phyloP scores from a whole-genome alignment of 1,140 invertebrate species.

The Pogonus chalceus region DNA sequence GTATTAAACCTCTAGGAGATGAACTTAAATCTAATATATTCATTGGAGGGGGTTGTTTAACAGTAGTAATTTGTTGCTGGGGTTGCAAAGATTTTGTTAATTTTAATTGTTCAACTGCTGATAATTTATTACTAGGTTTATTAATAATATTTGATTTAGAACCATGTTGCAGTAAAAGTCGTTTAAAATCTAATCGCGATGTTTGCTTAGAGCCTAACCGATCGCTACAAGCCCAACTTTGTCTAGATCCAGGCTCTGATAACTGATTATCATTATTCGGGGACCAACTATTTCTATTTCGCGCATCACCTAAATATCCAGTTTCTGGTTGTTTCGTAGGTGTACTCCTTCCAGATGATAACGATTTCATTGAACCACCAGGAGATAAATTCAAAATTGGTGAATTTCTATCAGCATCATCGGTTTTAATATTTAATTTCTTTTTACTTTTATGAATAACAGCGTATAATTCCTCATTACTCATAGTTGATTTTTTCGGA shows the following conservation, averaged over 20 bases:
- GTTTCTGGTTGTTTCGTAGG: constrained; percentile 42
- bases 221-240: constrained; percentile 40
- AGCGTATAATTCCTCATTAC: constrained; percentile 64
- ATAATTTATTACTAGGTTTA: constrained; percentile 47
- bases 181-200: constrained; percentile 70
- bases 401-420: constrained; percentile 40
- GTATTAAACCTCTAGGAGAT: constrained; percentile 52
- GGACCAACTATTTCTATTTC: constrained; percentile 39
- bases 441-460: constrained; percentile 70
- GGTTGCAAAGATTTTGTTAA: constrained; percentile 50
- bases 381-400: constrained; percentile 43
- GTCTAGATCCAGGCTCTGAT: constrained; percentile 24
- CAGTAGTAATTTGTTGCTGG: constrained; percentile 27
- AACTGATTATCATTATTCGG: constrained; percentile 37
- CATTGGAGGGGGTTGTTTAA: constrained; percentile 35
- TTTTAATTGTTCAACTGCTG: constrained; percentile 74
- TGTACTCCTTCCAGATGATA: constrained; percentile 33
- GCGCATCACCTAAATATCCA: constrained; percentile 43
- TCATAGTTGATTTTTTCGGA: constrained; percentile 60
- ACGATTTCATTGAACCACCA: constrained; percentile 39
- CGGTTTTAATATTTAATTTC: constrained; percentile 56
- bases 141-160: constrained; percentile 44
- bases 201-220: constrained; percentile 46
- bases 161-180: constrained; percentile 61
- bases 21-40: constrained; percentile 53